A percentile compares a stretch with the other conserved stretches of the same genome.
Evolutionary conservation across 2,888 invertebrate species (phyloP).

Genomic region (Troilus luridus): DNA sequence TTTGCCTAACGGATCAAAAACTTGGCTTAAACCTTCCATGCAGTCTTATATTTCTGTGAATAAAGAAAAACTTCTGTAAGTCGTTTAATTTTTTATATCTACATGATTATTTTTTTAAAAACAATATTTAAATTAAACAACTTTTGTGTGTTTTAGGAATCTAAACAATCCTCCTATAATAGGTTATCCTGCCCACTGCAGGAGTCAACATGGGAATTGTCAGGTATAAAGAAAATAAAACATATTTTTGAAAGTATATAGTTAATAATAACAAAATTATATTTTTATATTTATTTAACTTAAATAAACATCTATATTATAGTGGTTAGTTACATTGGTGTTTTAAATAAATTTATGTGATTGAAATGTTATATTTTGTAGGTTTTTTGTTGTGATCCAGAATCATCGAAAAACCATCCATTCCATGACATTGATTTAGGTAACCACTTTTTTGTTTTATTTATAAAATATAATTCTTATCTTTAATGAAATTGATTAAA

Average conservation of each 20-base stretch:
- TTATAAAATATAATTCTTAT: background rate
- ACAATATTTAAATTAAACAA: background rate
- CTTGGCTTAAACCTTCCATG: conserved; percentile 60
- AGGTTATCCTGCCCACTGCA: conserved; percentile 62
- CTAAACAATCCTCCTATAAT: conserved; percentile 62
- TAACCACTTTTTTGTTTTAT: conserved; percentile 30
- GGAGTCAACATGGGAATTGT: conserved; percentile 60
- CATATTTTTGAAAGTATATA: too few relatives aligned
- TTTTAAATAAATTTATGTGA: background rate
- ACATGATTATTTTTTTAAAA: background rate
- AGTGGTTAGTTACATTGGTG: too few relatives aligned
- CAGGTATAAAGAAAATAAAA: conserved; percentile 53
- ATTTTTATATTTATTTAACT: too few relatives aligned
- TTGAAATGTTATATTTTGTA: conserved; percentile 48
- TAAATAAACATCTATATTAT: too few relatives aligned
- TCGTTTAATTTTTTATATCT: background rate
- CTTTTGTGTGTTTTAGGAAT: conserved; percentile 45
- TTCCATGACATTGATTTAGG: conserved; percentile 63
- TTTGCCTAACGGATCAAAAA: conserved; percentile 62
- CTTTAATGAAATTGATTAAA: background rate
- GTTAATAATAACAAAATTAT: too few relatives aligned
- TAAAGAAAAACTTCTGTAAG: conserved; percentile 62
- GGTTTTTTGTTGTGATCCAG: conserved; percentile 63
- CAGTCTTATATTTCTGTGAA: conserved; percentile 59
- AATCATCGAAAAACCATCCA: conserved; percentile 51